Evolutionary conservation across 1,140 invertebrate genomes (phyloP).

Genomic region (Meloidogyne hapla): DNA sequence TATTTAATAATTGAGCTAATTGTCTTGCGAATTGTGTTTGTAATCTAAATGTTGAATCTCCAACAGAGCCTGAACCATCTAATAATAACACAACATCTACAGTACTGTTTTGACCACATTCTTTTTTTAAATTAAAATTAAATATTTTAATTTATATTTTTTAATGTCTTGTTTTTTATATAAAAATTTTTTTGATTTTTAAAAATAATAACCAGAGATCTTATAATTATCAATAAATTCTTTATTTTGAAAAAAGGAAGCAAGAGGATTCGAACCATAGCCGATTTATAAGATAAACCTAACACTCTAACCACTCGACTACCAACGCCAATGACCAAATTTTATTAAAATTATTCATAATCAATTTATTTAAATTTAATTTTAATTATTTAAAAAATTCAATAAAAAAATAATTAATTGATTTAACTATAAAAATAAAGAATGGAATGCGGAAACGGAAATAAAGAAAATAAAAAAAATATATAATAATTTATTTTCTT

Average conservation of each 20-base stretch:
- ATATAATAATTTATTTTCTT: constrained; percentile 48
- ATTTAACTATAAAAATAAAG: not conserved
- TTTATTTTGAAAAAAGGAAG: too few species aligned
- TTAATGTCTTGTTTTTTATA: not conserved
- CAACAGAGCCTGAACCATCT: constrained; percentile 62
- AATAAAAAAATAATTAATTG: not conserved
- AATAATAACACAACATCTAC: constrained; percentile 60
- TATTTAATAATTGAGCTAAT: constrained; percentile 56
- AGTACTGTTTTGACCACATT: constrained; percentile 57
- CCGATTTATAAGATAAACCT: not conserved
- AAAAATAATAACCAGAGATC: not conserved
- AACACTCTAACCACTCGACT: not conserved
- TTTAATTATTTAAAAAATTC: not conserved
- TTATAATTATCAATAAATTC: too few species aligned
- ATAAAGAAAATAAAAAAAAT: too few species aligned
- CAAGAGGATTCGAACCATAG: not conserved
- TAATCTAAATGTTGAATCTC: constrained; percentile 58
- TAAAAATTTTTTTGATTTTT: not conserved
- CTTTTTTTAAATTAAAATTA: constrained; percentile 35
- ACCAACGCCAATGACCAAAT: not conserved
- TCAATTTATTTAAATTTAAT: too few species aligned
- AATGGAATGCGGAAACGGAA: not conserved
- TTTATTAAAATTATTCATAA: too few species aligned
- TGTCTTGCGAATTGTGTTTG: constrained; percentile 56
- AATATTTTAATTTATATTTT: not conserved